These are phyloP conservation scores for Apogon hyalosoma DNA, from an alignment of 2,797 vertebrate genomes.

Conservation along the genomic window DNA sequence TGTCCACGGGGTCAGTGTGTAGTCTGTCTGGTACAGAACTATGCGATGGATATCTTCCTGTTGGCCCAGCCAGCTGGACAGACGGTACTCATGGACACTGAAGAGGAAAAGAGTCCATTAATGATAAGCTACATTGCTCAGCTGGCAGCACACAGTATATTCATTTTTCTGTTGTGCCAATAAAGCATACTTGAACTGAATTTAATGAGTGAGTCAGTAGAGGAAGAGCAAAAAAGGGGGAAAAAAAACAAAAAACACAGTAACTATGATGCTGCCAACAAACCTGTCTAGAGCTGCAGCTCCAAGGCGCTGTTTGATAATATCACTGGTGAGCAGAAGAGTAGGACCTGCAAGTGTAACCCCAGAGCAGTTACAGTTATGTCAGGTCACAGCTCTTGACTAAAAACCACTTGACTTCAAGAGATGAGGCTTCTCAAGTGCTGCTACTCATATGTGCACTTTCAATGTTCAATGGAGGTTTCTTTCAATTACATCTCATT, in stretches of 20 bases:
- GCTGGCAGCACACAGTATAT: conserved; percentile 36
- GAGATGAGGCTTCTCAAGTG: neutral
- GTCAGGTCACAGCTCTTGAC: neutral
- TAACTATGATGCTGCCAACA: neutral
- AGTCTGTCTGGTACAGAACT: conserved; percentile 94
- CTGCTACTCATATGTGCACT: too few species aligned
- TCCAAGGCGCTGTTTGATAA: conserved; percentile 92
- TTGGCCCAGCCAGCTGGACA: conserved; percentile 96
- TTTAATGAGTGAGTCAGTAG: conserved; percentile 31
- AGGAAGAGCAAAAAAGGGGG: neutral
- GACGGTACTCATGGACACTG: conserved; percentile 93
- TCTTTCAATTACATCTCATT: neutral
- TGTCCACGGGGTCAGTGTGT: conserved; percentile 93
- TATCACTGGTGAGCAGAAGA: conserved; percentile 92
- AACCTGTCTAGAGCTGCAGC: conserved; percentile 93
- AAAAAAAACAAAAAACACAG: conserved; percentile 2
- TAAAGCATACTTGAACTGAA: conserved; percentile 36
- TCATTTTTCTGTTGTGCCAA: conserved; percentile 25
- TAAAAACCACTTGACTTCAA: neutral
- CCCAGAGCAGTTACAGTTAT: conserved; percentile 14
- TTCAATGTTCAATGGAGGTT: too few species aligned
- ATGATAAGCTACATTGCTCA: conserved; percentile 15
- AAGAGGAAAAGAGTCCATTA: conserved; percentile 42
- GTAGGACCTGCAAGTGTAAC: conserved; percentile 84
- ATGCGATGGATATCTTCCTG: conserved; percentile 97